Evolutionary conservation across 1,140 invertebrate genomes (phyloP), one percentile per base, ranked within the genome.

Genomic region (Brachionus rubens): DNA sequence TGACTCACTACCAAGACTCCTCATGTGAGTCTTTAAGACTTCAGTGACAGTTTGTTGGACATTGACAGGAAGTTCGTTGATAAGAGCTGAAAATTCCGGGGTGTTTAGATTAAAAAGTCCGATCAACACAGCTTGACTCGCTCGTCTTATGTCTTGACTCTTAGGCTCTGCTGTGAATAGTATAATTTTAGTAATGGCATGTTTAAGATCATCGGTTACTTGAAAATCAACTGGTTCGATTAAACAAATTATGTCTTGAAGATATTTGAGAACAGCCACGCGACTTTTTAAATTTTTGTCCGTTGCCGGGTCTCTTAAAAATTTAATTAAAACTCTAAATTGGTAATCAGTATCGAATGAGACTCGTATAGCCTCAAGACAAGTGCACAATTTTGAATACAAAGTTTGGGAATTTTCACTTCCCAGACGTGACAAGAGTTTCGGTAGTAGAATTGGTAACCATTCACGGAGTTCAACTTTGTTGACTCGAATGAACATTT

Each of bases 51-150:
- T 87, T 79, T 92, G 91, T 83, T 90, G 89, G 82, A 90, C 91
- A 76, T 89, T 89, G 81, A 91, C 90, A 16, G 92, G 90, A 76
- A 97, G 85, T 75, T 90, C 89, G 43, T 90, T 89, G 78, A 96
- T 86, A 76, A 95, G 87, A 82, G 91, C 88, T 10, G 92, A 94
- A 77, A 92, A 89, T 83, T 92, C 91, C 1, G 92, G 88, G 46
- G 91, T 90, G 85, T 94, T 93, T 75, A 93, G 88, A 87, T 94
- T 92, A 83, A 94, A 96, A 26, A 96, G 86, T 4, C 90, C 90
- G 50, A 93, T 89, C 48, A 97, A 85, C 46, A 92, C 91, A 52
- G 88, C 88, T 76, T 92, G 88, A 2, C 93, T 90, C 54, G 89
- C 89, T 76, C 89, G 88, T 78, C 92, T 87, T 43, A 95, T 88